phyloP scores from a whole-genome alignment of 2,113 vertebrate genomes.

The Tetrax tetrax region DNA sequence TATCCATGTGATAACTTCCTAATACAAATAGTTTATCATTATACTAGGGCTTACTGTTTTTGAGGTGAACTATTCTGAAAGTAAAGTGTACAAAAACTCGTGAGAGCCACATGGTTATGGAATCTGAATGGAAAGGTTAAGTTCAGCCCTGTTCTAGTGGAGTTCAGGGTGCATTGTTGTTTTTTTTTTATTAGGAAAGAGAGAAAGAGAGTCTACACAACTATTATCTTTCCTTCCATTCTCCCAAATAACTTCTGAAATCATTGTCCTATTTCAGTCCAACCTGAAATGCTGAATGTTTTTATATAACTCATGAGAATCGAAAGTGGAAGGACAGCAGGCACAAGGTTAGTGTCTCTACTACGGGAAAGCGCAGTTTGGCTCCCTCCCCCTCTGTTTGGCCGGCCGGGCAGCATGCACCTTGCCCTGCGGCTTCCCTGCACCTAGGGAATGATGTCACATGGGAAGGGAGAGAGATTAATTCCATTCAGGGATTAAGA shows the following conservation, averaged over 20 bases:
- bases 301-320: background rate
- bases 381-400: background rate
- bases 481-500: conserved; percentile 55
- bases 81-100: background rate
- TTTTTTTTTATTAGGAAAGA: background rate
- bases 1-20: background rate
- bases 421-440: background rate
- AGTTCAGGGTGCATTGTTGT: background rate
- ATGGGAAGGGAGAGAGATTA: conserved; percentile 37
- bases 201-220: background rate
- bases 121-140: background rate
- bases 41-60: background rate
- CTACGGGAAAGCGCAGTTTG: background rate
- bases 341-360: background rate
- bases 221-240: background rate
- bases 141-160: background rate
- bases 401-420: background rate
- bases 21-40: background rate
- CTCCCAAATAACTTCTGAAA: background rate
- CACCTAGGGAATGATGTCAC: conserved; percentile 22
- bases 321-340: background rate
- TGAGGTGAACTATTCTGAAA: background rate
- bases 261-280: background rate
- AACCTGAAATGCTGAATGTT: background rate
- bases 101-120: background rate